These are phyloP conservation scores for Brachionichthys hirsutus DNA, from an alignment of 2,113 vertebrate species.

Conservation along the genomic window DNA sequence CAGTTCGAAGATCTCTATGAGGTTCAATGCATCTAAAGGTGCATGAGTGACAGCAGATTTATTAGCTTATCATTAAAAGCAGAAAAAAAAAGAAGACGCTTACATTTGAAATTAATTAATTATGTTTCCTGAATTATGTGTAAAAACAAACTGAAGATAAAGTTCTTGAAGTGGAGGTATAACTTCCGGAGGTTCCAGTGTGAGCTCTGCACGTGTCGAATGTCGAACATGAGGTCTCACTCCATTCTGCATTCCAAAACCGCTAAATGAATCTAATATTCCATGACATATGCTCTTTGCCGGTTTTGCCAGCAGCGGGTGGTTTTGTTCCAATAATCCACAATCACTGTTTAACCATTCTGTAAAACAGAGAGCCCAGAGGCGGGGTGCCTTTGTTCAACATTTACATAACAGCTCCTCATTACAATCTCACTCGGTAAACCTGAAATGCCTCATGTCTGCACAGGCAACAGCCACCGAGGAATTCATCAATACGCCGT, in stretches of 20 bases:
- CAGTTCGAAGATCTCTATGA: too few relatives aligned
- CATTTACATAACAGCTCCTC: slow-evolving; percentile 52
- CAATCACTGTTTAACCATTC: slow-evolving; percentile 35
- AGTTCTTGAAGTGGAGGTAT: too few relatives aligned
- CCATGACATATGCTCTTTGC: slow-evolving; percentile 35
- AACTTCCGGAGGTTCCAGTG: not conserved
- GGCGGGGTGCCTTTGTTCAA: slow-evolving; percentile 45
- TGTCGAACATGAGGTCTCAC: not conserved
- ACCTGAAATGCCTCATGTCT: slow-evolving; percentile 24
- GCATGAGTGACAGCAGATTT: slow-evolving; percentile 10
- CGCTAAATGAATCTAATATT: slow-evolving; percentile 27
- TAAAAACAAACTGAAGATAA: too few relatives aligned
- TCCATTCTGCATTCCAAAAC: not conserved
- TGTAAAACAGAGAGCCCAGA: slow-evolving; percentile 40
- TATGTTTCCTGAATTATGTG: too few relatives aligned
- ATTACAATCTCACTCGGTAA: slow-evolving; percentile 41
- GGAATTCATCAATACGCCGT: slow-evolving; percentile 19
- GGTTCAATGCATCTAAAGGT: too few relatives aligned
- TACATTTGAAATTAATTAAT: too few relatives aligned
- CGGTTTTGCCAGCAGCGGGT: slow-evolving; percentile 36
- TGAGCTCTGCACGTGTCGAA: not conserved
- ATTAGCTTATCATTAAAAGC: slow-evolving; percentile 24
- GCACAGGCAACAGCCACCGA: slow-evolving; percentile 7
- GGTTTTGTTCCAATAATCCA: slow-evolving; percentile 9
- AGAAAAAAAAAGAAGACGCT: slow-evolving; percentile 5